Conservation (phyloP, 2,797 vertebrate species). For the Acomys russatus region DNA sequence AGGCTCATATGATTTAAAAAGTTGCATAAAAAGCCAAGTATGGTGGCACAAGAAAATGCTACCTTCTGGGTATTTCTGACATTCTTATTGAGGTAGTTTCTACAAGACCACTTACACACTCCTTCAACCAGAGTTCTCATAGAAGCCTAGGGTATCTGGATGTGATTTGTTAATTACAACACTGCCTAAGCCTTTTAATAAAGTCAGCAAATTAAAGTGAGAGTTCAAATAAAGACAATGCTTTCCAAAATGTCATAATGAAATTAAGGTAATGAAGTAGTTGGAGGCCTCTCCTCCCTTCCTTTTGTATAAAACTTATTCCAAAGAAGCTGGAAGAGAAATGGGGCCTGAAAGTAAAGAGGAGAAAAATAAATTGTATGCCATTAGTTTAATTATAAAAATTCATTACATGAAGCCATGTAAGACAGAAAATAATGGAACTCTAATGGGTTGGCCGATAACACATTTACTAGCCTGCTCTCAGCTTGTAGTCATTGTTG, state of each 20-base stretch:
- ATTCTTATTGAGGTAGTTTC: slow-evolving; percentile 59
- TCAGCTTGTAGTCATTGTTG: slow-evolving; percentile 79
- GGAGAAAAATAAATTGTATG: slow-evolving; percentile 70
- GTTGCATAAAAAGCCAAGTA: background rate
- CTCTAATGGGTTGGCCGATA: slow-evolving; percentile 81
- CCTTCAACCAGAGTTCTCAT: slow-evolving; percentile 64
- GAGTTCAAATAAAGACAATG: slow-evolving; percentile 78
- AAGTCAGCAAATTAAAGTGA: slow-evolving; percentile 83
- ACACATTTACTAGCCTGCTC: slow-evolving; percentile 78
- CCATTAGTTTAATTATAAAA: slow-evolving; percentile 86
- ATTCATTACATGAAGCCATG: slow-evolving; percentile 85
- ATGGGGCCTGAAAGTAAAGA: slow-evolving; percentile 82
- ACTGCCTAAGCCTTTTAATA: slow-evolving; percentile 79
- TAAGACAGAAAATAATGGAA: slow-evolving; percentile 84
- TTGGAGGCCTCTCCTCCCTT: slow-evolving; percentile 80
- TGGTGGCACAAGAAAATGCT: background rate
- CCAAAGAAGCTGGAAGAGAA: slow-evolving; percentile 82
- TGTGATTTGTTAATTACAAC: slow-evolving; percentile 79
- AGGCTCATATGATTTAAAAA: slow-evolving; percentile 38
- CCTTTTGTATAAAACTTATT: slow-evolving; percentile 70
- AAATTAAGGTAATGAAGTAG: slow-evolving; percentile 86
- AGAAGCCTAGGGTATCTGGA: slow-evolving; percentile 57
- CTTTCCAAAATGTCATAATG: slow-evolving; percentile 83
- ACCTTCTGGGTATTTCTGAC: slow-evolving; percentile 37
- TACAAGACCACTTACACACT: slow-evolving; percentile 13